Evolutionary conservation across 30 jellyfish, hydroid and myxozoan genomes (phyloP).

Genomic region (Phacellophora camtschatica): DNA sequence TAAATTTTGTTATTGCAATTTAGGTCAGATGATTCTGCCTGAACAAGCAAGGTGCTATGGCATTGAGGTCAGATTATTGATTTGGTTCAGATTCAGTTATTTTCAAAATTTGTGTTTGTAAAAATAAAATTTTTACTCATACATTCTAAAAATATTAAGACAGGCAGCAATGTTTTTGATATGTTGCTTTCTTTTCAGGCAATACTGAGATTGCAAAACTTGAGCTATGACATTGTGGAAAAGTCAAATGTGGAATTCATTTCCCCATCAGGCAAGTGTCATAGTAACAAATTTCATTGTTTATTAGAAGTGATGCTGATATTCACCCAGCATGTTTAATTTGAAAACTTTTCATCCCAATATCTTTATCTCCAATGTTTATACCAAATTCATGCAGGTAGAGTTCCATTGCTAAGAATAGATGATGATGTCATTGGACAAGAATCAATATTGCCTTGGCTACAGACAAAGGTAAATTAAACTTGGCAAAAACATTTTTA

Average conservation of each 20-base stretch:
- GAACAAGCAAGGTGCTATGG: constrained; percentile 60
- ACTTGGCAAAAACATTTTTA: too few relatives aligned
- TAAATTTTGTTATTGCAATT: too few relatives aligned
- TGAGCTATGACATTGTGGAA: constrained; percentile 47
- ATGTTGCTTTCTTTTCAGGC: constrained; percentile 31
- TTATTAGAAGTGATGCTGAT: not conserved
- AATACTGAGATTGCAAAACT: constrained; percentile 53
- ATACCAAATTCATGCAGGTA: constrained; percentile 6
- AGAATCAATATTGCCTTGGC: constrained; percentile 66
- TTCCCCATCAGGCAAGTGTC: constrained; percentile 70
- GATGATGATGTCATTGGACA: constrained; percentile 71
- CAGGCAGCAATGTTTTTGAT: not conserved
- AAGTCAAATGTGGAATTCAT: constrained; percentile 68
- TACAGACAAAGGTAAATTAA: constrained; percentile 65
- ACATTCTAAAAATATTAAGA: not conserved
- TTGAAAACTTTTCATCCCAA: too few relatives aligned
- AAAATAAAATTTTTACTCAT: not conserved
- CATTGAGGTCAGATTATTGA: constrained; percentile 48
- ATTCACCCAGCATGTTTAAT: too few relatives aligned
- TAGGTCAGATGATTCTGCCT: constrained; percentile 56
- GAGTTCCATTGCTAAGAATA: constrained; percentile 58
- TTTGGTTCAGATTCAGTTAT: too few relatives aligned
- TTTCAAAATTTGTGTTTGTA: too few relatives aligned
- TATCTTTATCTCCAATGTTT: not conserved
- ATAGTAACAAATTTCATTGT: not conserved